Conservation (phyloP, 2,113 vertebrate species). For the Odocoileus hemionus region DNA sequence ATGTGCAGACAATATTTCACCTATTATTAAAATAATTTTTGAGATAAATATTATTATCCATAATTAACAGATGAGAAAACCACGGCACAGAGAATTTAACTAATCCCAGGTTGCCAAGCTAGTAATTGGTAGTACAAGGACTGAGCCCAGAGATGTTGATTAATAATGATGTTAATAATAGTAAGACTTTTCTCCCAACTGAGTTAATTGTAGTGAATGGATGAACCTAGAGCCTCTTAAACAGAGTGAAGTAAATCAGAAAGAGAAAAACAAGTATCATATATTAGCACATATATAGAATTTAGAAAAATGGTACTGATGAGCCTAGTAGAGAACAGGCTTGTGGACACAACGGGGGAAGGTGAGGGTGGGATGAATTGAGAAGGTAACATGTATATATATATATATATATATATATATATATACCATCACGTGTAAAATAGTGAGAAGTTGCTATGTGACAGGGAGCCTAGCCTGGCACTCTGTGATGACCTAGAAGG, state of each 20-base stretch:
- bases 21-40: constrained; percentile 22
- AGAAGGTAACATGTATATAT: neutral
- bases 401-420: neutral
- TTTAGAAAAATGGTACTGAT: neutral
- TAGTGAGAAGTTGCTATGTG: neutral
- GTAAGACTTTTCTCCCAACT: neutral
- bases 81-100: neutral
- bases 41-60: neutral
- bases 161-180: neutral
- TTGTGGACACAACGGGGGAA: neutral
- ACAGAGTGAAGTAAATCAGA: neutral
- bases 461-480: neutral
- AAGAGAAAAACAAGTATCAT: neutral
- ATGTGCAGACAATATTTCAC: neutral
- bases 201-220: neutral
- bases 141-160: neutral
- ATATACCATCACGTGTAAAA: neutral
- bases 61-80: neutral
- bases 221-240: neutral
- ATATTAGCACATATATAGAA: neutral
- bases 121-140: neutral
- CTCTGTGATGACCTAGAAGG: neutral
- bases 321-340: neutral
- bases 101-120: neutral
- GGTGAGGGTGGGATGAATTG: neutral